Percentiles rank a stretch among this genome's conserved stretches.
These are phyloP conservation scores for Propithecus coquereli DNA, from an alignment of 2,113 vertebrate genomes.

Conservation along the genomic window DNA sequence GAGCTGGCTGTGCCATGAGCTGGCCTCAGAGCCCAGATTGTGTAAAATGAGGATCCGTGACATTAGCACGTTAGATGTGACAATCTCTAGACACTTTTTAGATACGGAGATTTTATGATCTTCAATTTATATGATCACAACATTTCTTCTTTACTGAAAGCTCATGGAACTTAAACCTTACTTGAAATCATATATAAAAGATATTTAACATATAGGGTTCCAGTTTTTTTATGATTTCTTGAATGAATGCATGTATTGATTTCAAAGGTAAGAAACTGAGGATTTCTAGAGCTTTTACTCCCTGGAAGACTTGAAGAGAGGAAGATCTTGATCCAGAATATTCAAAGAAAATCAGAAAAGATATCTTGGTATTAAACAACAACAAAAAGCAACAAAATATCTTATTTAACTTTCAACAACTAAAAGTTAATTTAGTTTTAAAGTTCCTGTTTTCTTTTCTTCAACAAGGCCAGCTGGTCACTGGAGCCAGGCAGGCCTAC, in stretches of 20 bases:
- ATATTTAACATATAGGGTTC: not conserved
- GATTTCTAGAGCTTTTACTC: not conserved
- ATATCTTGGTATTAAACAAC: not conserved
- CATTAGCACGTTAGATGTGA: not conserved
- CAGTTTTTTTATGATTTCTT: not conserved
- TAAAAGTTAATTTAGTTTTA: not conserved
- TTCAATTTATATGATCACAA: not conserved
- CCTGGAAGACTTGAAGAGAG: not conserved
- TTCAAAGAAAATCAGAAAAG: not conserved
- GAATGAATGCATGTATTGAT: accelerated
- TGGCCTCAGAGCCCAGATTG: not conserved
- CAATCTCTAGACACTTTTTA: not conserved
- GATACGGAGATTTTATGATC: not conserved
- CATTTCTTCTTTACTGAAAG: not conserved
- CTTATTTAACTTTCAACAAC: not conserved
- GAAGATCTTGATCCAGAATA: not conserved
- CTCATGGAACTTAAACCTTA: not conserved
- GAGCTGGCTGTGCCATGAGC: not conserved
- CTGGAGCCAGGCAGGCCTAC: accelerated
- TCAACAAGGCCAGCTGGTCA: not conserved
- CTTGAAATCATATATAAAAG: not conserved
- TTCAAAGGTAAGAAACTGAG: not conserved
- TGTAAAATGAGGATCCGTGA: not conserved
- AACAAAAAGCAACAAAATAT: not conserved
- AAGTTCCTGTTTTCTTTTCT: not conserved